These are phyloP conservation scores for Orthosia cruda DNA, from an alignment of 2,888 invertebrate species.

Conservation along the genomic window DNA sequence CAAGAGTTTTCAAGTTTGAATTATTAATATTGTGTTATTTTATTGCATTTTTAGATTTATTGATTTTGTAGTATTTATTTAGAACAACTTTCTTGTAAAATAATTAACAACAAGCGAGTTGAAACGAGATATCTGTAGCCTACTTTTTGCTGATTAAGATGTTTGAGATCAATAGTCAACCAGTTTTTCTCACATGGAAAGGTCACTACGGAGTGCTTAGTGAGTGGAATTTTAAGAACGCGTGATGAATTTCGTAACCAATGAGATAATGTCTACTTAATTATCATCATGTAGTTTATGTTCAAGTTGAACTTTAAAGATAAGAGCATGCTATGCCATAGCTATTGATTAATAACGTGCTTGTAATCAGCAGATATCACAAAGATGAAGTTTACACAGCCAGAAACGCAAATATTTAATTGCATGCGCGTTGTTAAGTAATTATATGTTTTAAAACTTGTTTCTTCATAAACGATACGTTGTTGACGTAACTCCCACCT, in stretches of 20 bases:
- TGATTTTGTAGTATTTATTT: slow-evolving; percentile 3
- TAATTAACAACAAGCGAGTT: slow-evolving; percentile 1
- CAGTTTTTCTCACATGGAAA: slow-evolving; percentile 38
- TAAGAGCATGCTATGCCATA: slow-evolving; percentile 43
- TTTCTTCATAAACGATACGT: slow-evolving; percentile 26
- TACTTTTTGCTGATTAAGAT: slow-evolving; percentile 20
- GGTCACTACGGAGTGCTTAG: slow-evolving; percentile 13
- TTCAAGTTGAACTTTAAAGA: slow-evolving; percentile 61
- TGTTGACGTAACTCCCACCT: slow-evolving; percentile 57
- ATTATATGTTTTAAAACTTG: slow-evolving; percentile 36
- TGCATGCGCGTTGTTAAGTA: slow-evolving; percentile 27
- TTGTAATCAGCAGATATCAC: slow-evolving; percentile 45
- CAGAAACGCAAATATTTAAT: slow-evolving; percentile 29
- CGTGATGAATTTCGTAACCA: slow-evolving; percentile 33
- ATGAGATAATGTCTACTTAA: slow-evolving; percentile 49
- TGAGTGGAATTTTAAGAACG: slow-evolving; percentile 43
- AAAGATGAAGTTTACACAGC: slow-evolving; percentile 24
- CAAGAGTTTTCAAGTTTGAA: background rate
- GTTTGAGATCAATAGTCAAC: slow-evolving; percentile 28
- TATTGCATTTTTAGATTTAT: background rate
- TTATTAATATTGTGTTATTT: background rate
- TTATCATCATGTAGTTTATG: slow-evolving; percentile 42
- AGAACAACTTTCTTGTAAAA: slow-evolving; percentile 7
- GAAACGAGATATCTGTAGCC: background rate
- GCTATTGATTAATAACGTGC: slow-evolving; percentile 40